Evolutionary conservation across 1,140 invertebrate genomes (phyloP).

Genomic region (Bombus difficillimus): DNA sequence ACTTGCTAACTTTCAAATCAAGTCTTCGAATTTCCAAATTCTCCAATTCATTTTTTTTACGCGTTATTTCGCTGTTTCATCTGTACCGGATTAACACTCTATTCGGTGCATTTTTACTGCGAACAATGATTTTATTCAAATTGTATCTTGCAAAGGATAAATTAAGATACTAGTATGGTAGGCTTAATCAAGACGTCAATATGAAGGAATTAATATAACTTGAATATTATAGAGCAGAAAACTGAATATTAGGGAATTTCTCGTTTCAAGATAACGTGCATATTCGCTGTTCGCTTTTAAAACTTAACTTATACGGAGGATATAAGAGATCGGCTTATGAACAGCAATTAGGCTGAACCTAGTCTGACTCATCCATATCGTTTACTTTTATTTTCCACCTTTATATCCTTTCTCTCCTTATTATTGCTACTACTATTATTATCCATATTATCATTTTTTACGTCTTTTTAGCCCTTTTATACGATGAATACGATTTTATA

Average conservation of each 20-base stretch:
- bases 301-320: background rate
- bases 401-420: background rate
- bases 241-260: background rate
- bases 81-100: too few species aligned
- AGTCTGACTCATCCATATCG: background rate
- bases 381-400: background rate
- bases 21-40: background rate
- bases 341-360: background rate
- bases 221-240: background rate
- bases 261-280: background rate
- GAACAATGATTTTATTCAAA: background rate
- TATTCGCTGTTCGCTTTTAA: background rate
- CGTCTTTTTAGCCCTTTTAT: background rate
- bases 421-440: background rate
- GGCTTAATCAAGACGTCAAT: too few species aligned
- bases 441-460: background rate
- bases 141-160: background rate
- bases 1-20: background rate
- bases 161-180: too few species aligned
- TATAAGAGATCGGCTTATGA: background rate
- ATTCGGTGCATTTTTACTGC: too few species aligned
- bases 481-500: background rate
- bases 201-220: background rate
- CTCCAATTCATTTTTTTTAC: background rate
- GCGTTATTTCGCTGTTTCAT: background rate